Base-by-base conservation (phyloP, 2,888 invertebrate genomes). In the Sesamia inferens region DNA sequence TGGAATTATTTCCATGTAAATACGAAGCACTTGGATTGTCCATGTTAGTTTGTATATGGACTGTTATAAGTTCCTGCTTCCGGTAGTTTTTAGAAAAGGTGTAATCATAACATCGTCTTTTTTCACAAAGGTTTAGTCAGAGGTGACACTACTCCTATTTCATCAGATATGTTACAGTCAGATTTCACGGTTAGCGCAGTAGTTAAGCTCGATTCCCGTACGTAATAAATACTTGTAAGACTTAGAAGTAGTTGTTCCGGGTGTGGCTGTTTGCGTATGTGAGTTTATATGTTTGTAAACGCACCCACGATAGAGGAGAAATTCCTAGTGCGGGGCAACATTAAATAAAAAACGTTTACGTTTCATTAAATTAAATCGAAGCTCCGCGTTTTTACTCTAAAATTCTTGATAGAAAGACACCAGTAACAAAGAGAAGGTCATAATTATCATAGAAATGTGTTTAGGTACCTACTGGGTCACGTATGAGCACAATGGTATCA, bases 1-100 rank as follows among this genome's bases (percentile, higher is more conserved):
- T 3, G n/a, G 7, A 54, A n/a, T 31, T 61, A 59, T 61, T 55
- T 61, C 22, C 13, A 48, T 19, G 42, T 69, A 51, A 73, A 73
- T 16, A 39, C 44, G 6, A 55, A 31, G 48, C 44, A n/a, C 31
- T 44, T 47, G 62, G 22, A 5, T n/a, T 70, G 57, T 47, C 76
- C 31, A 48, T 47, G 10, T 61, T 39, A 1, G 22, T 5, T 61
- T 14, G 14, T 31, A 48, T 0, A 44, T 57, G 19, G 14, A 48
- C 22, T 31, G 2, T 3, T 11, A 0, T 8, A 14, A 24, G 11
- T 76, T 76, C 31, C 31, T 61, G 14, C 0, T 69, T 69, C 69
- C 24, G 47, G 22, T 31, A 0, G 4, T n/a, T 39, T 73, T 19
- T 39, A 22, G 5, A n/a, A 42, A 68, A 42, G 3, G 39, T n/a